Base-by-base conservation (phyloP, 2,113 vertebrate genomes). In the Cairina moschata region DNA sequence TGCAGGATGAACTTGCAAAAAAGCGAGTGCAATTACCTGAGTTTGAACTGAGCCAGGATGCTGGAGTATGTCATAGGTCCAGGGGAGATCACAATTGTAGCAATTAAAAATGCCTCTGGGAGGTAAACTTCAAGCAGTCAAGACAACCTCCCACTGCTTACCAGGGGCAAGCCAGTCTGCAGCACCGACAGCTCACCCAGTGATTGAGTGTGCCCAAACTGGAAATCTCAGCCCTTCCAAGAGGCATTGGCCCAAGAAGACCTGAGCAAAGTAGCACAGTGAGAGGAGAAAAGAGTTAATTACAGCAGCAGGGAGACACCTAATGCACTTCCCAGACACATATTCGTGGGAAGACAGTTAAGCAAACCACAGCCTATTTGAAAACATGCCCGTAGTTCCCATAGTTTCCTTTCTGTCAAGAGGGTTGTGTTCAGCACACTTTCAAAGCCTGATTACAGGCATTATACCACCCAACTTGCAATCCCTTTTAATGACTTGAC, bases 221-320 rank as follows among this genome's bases (percentile, higher is more conserved):
- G 80, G 36, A 52, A 84, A 68, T 54, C 60, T 83, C 74, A 83
- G 46, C 22, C 55, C 11, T 63, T 63, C 23, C 22, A 60, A 73
- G 59, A 76, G 31, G 65, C 17, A 50, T 2, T 0, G 0, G 26
- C 59, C 20, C 22, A 10, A 25, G 16, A 91, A 50, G 52, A 55
- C 34, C 25, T 62, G 59, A 62, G 26, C 13, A n/a, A 83, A 81
- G 52, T 11, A 44, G 31, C 21, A 5, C 4, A 38, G 13, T n/a
- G 77, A 80, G 28, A 85, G 14, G 36, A 88, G 71, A 86, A 42
- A 17, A 1, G 1, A 67, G 46, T 71, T 71, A 79, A 21, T 52
- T 81, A 69, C 11, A 56, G 36, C 55, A 52, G 29, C 32, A 85
- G 48, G 7, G 11, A 90, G 55, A 83, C 66, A 81, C 16, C 44